phyloP scores from a whole-genome alignment of 2,888 invertebrate species.

The Catocala sponsa region DNA sequence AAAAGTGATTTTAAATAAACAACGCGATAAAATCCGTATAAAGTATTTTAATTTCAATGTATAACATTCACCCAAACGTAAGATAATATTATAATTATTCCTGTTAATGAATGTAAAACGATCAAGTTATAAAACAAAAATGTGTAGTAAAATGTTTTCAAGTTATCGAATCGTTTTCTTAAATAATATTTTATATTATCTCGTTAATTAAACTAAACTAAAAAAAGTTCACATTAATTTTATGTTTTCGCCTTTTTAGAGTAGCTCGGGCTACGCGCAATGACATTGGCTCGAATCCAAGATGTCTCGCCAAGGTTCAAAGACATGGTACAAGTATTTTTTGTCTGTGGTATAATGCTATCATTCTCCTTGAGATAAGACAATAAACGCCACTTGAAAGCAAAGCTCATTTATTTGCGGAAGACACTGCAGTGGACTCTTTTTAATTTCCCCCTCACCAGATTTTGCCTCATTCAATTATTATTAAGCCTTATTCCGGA shows the following conservation, averaged over 20 bases:
- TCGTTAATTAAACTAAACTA: slow-evolving; percentile 49
- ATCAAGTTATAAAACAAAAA: too few species aligned
- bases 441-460: slow-evolving; percentile 68
- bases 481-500: slow-evolving; percentile 58
- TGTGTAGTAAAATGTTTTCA: too few species aligned
- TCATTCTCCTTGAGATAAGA: slow-evolving; percentile 81
- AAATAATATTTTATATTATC: slow-evolving; percentile 30
- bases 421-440: slow-evolving; percentile 72
- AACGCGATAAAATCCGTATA: too few species aligned
- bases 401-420: slow-evolving; percentile 78
- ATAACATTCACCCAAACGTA: too few species aligned
- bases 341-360: slow-evolving; percentile 71
- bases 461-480: slow-evolving; percentile 67
- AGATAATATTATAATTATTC: too few species aligned
- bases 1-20: too few species aligned
- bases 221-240: slow-evolving; percentile 44
- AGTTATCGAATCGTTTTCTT: neutral
- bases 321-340: slow-evolving; percentile 81
- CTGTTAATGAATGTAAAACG: too few species aligned
- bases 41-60: too few species aligned
- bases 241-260: slow-evolving; percentile 63
- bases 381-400: slow-evolving; percentile 82
- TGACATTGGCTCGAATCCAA: slow-evolving; percentile 80
- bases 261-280: slow-evolving; percentile 67
- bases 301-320: slow-evolving; percentile 84